Percentiles rank a stretch among this genome's conserved stretches.
phyloP scores from a whole-genome alignment of 2,797 vertebrate species.

The Anguilla megastoma region DNA sequence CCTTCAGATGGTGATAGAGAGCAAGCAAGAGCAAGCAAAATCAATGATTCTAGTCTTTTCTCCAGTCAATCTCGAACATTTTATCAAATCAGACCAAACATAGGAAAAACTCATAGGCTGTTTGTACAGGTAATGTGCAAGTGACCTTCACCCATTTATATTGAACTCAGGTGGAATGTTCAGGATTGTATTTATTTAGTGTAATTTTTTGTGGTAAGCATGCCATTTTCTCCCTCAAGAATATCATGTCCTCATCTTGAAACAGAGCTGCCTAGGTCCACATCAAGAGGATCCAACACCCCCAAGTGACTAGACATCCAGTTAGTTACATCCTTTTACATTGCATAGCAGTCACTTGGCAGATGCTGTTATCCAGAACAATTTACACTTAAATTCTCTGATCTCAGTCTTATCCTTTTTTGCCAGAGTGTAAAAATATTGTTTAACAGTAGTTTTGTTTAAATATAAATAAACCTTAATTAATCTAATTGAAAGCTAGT shows the following conservation, averaged over 20 bases:
- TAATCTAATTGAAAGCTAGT: too few species aligned
- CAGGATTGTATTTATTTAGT: background rate
- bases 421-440: too few species aligned
- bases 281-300: background rate
- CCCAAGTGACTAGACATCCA: too few species aligned
- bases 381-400: too few species aligned
- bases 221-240: background rate
- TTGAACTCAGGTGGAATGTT: conserved; percentile 35
- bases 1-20: background rate
- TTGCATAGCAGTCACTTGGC: too few species aligned
- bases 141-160: conserved; percentile 49
- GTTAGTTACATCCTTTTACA: too few species aligned
- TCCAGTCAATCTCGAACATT: background rate
- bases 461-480: too few species aligned
- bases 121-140: conserved; percentile 38
- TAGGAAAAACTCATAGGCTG: background rate
- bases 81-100: background rate
- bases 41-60: background rate
- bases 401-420: too few species aligned
- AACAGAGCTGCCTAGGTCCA: background rate
- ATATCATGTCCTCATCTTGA: background rate
- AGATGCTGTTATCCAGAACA: too few species aligned
- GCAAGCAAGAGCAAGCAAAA: background rate
- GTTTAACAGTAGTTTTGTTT: too few species aligned
- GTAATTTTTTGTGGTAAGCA: background rate